phyloP scores from a whole-genome alignment of 2,888 invertebrate genomes.

The Molanna angustata region DNA sequence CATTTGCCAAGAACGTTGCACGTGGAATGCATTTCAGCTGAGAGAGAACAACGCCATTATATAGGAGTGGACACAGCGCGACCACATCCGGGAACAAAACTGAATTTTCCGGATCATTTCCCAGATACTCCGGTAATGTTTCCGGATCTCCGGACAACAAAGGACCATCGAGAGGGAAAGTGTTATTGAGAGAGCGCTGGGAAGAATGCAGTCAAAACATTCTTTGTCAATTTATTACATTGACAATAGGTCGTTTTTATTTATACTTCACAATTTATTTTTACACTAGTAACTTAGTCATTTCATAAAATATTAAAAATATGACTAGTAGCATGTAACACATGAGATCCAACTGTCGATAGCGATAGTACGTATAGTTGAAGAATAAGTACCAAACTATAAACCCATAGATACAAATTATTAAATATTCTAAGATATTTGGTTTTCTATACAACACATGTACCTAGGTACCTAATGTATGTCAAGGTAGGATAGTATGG shows the following conservation, averaged over 20 bases:
- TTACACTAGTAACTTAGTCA: too few species aligned
- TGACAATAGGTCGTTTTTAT: background rate
- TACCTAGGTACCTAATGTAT: too few species aligned
- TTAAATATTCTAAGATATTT: too few species aligned
- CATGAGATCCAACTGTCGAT: too few species aligned
- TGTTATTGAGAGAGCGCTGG: background rate
- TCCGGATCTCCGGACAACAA: slow-evolving; percentile 12
- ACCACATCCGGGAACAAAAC: slow-evolving; percentile 26
- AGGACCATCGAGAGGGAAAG: background rate
- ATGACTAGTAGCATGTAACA: too few species aligned
- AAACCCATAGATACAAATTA: too few species aligned
- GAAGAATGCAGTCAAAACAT: background rate
- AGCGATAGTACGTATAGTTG: too few species aligned
- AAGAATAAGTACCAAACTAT: too few species aligned
- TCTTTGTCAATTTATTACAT: background rate
- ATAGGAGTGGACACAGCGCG: too few species aligned
- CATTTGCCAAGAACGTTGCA: too few species aligned
- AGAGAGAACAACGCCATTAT: background rate
- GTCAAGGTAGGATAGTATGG: too few species aligned
- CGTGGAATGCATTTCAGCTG: background rate
- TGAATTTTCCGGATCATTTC: slow-evolving; percentile 31
- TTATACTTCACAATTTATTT: background rate
- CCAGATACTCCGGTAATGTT: slow-evolving; percentile 2
- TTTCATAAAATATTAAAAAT: too few species aligned
- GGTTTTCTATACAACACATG: background rate